phyloP scores from a whole-genome alignment of 1,140 invertebrate genomes.

The Phenacoccus solenopsis region DNA sequence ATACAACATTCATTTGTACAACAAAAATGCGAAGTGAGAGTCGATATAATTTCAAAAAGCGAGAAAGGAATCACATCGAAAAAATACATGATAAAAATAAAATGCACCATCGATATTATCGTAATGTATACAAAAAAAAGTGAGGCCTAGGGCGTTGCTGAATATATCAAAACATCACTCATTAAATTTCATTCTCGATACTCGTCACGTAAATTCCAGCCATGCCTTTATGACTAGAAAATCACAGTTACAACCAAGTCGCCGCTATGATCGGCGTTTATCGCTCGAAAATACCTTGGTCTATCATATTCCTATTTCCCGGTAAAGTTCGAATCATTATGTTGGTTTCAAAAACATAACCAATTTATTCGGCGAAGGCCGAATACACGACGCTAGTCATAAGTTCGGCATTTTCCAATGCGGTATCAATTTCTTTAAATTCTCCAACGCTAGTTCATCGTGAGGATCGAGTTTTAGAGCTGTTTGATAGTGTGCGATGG shows the following conservation, averaged over 20 bases:
- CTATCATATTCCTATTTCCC: too few relatives aligned
- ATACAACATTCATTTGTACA: neutral
- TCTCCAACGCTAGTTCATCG: conserved; percentile 72
- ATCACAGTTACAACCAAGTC: conserved; percentile 1
- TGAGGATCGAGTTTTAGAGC: conserved; percentile 71
- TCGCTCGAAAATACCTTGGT: too few relatives aligned
- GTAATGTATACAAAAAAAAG: too few relatives aligned
- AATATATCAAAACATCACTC: too few relatives aligned
- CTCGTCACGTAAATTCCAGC: neutral
- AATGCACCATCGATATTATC: neutral
- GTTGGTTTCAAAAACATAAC: neutral
- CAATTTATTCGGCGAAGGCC: neutral
- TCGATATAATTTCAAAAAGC: too few relatives aligned
- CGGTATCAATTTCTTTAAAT: conserved; percentile 62
- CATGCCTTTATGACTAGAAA: neutral
- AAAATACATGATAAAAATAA: conserved; percentile 4
- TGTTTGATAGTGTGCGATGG: conserved; percentile 65
- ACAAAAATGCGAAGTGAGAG: neutral
- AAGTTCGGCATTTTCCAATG: neutral
- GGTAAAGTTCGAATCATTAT: too few relatives aligned
- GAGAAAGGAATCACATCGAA: neutral
- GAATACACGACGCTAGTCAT: neutral
- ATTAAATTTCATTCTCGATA: neutral
- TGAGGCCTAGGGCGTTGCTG: neutral
- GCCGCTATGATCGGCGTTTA: too few relatives aligned